Evolutionary conservation across 2,888 invertebrate genomes (phyloP).

Genomic region (Plebejus melissa): DNA sequence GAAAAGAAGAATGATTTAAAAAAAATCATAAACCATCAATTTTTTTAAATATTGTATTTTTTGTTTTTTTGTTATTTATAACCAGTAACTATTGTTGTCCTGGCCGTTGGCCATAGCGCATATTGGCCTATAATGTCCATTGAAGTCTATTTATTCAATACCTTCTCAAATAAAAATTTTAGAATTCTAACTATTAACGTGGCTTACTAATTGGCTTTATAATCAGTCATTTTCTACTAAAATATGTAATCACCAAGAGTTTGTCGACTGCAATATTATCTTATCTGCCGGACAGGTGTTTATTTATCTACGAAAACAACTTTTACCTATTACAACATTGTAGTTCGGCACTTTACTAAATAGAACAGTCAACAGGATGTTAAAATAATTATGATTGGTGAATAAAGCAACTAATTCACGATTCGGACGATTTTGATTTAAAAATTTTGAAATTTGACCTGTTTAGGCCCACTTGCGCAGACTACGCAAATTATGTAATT

Average conservation of each 20-base stretch:
- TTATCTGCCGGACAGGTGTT: slow-evolving; percentile 1
- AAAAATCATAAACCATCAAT: too few relatives aligned
- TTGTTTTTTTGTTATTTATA: too few relatives aligned
- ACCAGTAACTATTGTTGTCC: too few relatives aligned
- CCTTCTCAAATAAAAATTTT: neutral
- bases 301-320: neutral
- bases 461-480: too few relatives aligned
- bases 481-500: too few relatives aligned
- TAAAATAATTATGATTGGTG: too few relatives aligned
- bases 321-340: neutral
- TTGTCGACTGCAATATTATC: neutral
- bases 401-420: too few relatives aligned
- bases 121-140: too few relatives aligned
- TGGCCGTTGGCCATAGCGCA: too few relatives aligned
- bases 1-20: slow-evolving; percentile 35
- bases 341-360: neutral
- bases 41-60: too few relatives aligned
- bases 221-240: slow-evolving; percentile 10
- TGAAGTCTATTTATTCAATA: neutral
- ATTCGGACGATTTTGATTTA: too few relatives aligned
- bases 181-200: neutral
- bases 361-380: neutral
- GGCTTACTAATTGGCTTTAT: neutral
- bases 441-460: too few relatives aligned
- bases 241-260: neutral